Conservation (phyloP, 2,888 invertebrate species). For the Eilema depressum region DNA sequence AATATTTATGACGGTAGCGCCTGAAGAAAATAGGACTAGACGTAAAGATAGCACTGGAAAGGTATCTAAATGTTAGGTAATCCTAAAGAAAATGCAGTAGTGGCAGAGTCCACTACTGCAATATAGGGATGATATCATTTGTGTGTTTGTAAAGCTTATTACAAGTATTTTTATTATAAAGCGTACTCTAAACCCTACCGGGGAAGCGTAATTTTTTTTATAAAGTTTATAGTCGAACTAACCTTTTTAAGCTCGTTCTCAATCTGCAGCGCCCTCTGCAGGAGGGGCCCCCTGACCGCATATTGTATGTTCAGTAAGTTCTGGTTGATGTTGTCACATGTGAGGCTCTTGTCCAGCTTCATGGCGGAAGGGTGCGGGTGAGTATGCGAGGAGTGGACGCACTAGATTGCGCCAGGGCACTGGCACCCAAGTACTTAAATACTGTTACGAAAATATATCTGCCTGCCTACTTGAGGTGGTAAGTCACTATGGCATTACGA, state of each 20-base stretch:
- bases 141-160: neutral
- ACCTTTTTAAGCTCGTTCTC: constrained; percentile 90
- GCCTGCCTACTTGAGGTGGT: neutral
- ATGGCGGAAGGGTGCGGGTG: constrained; percentile 39
- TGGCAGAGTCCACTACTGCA: no score
- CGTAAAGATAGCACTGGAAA: no score
- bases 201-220: neutral
- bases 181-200: no score
- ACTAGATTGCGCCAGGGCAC: neutral
- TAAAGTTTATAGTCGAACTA: constrained; percentile 22
- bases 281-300: constrained; percentile 93
- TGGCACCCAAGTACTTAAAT: neutral
- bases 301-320: constrained; percentile 91
- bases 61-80: no score
- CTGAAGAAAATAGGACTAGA: no score
- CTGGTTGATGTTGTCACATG: constrained; percentile 89
- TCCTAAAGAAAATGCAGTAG: no score
- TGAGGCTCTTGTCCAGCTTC: constrained; percentile 62
- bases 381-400: neutral
- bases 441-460: neutral
- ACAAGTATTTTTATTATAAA: neutral
- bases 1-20: no score
- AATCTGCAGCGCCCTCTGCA: constrained; percentile 90
- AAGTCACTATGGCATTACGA: neutral
- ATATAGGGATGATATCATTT: neutral